phyloP scores from a whole-genome alignment of 2,113 vertebrate genomes.

The Antigone vipio region DNA sequence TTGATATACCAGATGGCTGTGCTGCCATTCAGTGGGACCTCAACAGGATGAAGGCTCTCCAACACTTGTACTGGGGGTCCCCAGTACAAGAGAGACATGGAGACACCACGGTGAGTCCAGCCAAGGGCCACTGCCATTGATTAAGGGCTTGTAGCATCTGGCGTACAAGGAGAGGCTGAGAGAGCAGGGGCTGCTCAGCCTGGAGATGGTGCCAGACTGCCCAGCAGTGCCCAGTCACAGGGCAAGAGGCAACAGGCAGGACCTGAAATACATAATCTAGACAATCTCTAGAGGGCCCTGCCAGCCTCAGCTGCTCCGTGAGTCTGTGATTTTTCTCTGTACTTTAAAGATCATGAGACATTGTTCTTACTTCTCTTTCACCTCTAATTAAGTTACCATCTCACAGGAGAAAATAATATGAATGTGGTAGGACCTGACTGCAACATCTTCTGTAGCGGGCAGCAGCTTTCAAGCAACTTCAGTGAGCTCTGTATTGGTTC shows the following conservation, averaged over 20 bases:
- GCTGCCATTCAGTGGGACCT: background rate
- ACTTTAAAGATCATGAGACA: background rate
- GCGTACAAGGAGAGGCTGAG: background rate
- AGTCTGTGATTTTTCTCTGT: background rate
- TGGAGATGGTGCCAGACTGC: background rate
- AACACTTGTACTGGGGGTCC: background rate
- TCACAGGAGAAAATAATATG: background rate
- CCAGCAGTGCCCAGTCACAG: background rate
- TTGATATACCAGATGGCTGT: background rate
- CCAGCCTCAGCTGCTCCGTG: background rate
- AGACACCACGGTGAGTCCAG: background rate
- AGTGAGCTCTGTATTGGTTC: background rate
- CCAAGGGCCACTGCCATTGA: background rate
- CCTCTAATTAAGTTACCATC: background rate
- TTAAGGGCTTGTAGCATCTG: background rate
- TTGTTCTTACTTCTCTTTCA: background rate
- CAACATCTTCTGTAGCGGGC: background rate
- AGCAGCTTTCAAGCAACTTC: background rate
- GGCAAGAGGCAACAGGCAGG: background rate
- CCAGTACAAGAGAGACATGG: no score
- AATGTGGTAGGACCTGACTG: background rate
- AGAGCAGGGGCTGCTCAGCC: background rate
- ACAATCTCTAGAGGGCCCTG: background rate
- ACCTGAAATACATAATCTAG: background rate
- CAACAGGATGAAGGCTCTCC: background rate